These are phyloP conservation scores for Ramphastos sulfuratus DNA, from an alignment of 2,113 vertebrate species.

Conservation along the genomic window DNA sequence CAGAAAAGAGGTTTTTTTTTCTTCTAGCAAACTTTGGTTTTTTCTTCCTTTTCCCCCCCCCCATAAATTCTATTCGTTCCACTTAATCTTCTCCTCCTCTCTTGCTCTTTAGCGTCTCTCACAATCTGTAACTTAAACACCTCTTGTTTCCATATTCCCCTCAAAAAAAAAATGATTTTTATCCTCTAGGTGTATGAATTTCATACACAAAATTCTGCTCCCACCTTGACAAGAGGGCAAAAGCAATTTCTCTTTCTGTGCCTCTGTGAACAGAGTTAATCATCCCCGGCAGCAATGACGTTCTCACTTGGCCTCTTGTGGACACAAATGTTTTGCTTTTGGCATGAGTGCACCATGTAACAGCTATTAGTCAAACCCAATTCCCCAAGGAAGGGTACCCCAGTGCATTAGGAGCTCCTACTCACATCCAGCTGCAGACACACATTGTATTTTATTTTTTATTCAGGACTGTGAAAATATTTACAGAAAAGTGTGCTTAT, in stretches of 20 bases:
- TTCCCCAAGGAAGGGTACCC: slow-evolving; percentile 17
- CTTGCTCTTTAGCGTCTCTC: not conserved
- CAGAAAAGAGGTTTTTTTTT: not conserved
- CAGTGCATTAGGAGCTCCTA: not conserved
- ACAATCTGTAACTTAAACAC: not conserved
- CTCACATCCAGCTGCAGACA: not conserved
- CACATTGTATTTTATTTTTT: not conserved
- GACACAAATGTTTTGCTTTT: slow-evolving; percentile 55
- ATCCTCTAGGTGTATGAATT: not conserved
- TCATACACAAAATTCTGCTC: not conserved
- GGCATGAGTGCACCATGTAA: not conserved
- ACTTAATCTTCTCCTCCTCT: not conserved
- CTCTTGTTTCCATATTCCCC: not conserved
- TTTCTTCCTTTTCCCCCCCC: not conserved
- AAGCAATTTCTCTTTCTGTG: slow-evolving; percentile 50
- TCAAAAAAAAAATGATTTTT: not conserved
- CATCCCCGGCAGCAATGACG: slow-evolving; percentile 45
- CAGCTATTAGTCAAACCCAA: slow-evolving; percentile 44
- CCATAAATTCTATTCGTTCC: not conserved
- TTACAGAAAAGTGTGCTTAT: slow-evolving; percentile 10
- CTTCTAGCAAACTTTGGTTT: not conserved
- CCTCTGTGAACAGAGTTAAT: slow-evolving; percentile 33
- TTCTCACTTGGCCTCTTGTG: slow-evolving; percentile 49
- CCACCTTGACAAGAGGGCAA: slow-evolving; percentile 22
- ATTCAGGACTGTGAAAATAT: slow-evolving; percentile 7